Conservation (phyloP, 64 coral and sea anemone species). For the Anthopleura sola region DNA sequence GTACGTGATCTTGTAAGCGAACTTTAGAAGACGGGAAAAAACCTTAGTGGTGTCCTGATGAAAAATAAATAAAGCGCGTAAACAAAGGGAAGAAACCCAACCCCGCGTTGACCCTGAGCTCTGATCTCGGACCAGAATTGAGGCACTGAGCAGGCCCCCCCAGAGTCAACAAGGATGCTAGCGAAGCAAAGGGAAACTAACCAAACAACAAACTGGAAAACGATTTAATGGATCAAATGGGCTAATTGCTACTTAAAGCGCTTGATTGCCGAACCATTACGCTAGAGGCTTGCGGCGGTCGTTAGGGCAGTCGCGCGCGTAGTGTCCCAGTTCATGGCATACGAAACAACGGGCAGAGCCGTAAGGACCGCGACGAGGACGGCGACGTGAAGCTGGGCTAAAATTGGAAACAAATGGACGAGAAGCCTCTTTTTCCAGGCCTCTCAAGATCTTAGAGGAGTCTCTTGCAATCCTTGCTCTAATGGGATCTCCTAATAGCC, state of each 20-base stretch:
- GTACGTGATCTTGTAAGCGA: background rate
- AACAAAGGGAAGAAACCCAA: conserved; percentile 14
- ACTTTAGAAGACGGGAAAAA: background rate
- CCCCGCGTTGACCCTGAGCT: conserved; percentile 28
- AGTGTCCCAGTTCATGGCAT: conserved; percentile 1
- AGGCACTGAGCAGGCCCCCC: conserved; percentile 10
- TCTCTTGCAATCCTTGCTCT: conserved; percentile 20
- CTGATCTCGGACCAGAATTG: conserved; percentile 27
- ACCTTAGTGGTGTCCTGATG: background rate
- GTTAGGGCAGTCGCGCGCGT: background rate
- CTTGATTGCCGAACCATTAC: background rate
- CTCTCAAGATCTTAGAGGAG: too few relatives aligned
- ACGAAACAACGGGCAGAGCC: background rate
- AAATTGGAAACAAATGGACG: background rate
- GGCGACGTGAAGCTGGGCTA: background rate
- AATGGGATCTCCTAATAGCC: background rate
- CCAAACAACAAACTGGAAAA: background rate
- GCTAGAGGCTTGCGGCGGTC: background rate
- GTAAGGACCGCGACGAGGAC: background rate
- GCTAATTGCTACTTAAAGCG: too few relatives aligned
- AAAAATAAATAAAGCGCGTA: background rate
- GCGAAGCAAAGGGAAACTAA: conserved; percentile 8
- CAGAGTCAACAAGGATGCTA: conserved; percentile 33
- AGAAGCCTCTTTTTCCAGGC: background rate
- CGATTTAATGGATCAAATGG: background rate